Percentiles rank a stretch among this genome's conserved stretches.
phyloP scores from a whole-genome alignment of 2,888 invertebrate species.

The Plusia festucae region DNA sequence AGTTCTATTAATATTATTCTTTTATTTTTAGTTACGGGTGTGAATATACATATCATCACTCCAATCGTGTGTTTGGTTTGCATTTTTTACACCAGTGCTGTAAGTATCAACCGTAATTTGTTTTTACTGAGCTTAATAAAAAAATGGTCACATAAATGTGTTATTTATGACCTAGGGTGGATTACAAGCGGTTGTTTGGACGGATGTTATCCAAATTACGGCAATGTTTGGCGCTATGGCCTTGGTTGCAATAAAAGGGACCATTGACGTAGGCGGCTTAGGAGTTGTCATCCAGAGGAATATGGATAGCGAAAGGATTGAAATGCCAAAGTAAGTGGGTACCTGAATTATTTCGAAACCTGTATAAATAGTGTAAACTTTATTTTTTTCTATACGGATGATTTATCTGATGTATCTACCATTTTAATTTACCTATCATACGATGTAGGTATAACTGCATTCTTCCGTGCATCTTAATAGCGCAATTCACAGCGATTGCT shows the following conservation, averaged over 20 bases:
- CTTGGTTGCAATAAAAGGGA: conserved; percentile 93
- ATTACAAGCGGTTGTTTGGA: conserved; percentile 95
- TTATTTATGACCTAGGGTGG: conserved; percentile 89
- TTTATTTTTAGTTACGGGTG: conserved; percentile 93
- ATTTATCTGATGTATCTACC: not conserved
- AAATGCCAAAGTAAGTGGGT: conserved; percentile 90
- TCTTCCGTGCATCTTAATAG: conserved; percentile 2
- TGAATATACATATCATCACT: conserved; percentile 94
- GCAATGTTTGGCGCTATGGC: conserved; percentile 94
- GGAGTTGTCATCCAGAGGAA: conserved; percentile 91
- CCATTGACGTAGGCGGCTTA: conserved; percentile 92
- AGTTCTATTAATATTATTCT: not conserved
- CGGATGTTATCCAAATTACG: conserved; percentile 94
- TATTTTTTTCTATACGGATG: not conserved
- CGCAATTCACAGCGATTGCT: not conserved
- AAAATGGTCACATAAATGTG: not conserved
- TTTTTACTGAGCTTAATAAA: not conserved
- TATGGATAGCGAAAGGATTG: conserved; percentile 91
- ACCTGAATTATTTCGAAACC: conserved; percentile 1
- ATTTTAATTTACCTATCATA: not conserved
- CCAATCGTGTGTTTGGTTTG: conserved; percentile 95
- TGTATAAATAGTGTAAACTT: not conserved
- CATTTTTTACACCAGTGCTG: conserved; percentile 95
- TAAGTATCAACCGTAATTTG: conserved; percentile 80
- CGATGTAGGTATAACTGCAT: not conserved